These are phyloP conservation scores for Hyla sarda DNA, from an alignment of 2,113 vertebrate genomes.

Conservation along the genomic window DNA sequence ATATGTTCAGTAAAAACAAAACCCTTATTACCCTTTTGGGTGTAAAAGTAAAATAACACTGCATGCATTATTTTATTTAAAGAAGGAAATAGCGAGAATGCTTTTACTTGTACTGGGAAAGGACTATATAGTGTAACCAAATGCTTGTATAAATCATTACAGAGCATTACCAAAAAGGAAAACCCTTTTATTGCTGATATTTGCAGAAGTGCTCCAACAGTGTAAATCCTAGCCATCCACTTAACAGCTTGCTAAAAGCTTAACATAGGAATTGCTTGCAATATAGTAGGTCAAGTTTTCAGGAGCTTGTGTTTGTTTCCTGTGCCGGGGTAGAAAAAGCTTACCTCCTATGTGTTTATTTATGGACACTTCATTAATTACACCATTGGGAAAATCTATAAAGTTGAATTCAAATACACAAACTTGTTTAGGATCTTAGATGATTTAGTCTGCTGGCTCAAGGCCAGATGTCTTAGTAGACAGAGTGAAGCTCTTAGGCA, in stretches of 20 bases:
- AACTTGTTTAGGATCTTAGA: conserved; percentile 19
- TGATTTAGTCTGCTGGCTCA: conserved; percentile 12
- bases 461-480: conserved; percentile 11
- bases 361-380: conserved; percentile 50
- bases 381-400: conserved; percentile 46
- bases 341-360: conserved; percentile 55
- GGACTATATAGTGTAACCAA: background rate
- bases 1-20: background rate
- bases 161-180: conserved; percentile 25
- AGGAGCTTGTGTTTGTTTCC: conserved; percentile 25
- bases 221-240: conserved; percentile 17
- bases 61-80: background rate
- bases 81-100: background rate
- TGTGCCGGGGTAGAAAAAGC: conserved; percentile 20
- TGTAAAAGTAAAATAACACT: background rate
- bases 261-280: conserved; percentile 45
- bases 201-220: conserved; percentile 20
- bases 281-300: conserved; percentile 24
- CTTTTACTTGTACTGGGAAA: conserved; percentile 8
- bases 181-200: conserved; percentile 41
- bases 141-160: conserved; percentile 37
- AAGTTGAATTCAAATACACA: conserved; percentile 49
- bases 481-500: background rate
- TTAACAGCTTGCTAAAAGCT: conserved; percentile 37
- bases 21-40: background rate